A percentile compares a stretch with the other conserved stretches of the same genome.
These are phyloP conservation scores for Parthenolecanium corni DNA, from an alignment of 2,888 invertebrate genomes.

Conservation along the genomic window DNA sequence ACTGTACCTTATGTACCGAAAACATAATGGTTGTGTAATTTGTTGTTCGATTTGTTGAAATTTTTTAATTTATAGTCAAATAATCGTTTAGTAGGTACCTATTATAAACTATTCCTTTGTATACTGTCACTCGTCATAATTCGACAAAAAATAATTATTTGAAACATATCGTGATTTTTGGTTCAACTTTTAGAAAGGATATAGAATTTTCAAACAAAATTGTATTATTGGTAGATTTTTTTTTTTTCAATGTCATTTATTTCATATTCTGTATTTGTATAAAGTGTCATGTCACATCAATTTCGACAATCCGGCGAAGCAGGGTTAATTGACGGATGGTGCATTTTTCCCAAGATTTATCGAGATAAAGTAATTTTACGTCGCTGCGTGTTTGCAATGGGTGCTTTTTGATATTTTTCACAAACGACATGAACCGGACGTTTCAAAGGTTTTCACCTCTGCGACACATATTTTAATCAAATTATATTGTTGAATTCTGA, in stretches of 20 bases:
- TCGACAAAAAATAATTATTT: background rate
- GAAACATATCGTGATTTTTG: background rate
- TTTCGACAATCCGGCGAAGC: conserved; percentile 23
- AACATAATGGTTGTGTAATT: conserved; percentile 19
- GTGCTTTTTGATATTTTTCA: too few species aligned
- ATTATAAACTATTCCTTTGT: too few species aligned
- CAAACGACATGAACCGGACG: too few species aligned
- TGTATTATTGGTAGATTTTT: background rate
- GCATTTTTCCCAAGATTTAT: background rate
- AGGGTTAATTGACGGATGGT: conserved; percentile 12
- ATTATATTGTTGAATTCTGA: too few species aligned
- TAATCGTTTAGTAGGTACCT: background rate
- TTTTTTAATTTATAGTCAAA: background rate
- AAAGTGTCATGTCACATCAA: background rate
- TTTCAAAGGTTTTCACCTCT: too few species aligned
- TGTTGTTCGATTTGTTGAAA: conserved; percentile 3
- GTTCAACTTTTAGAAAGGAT: too few species aligned
- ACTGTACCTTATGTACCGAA: conserved; percentile 1
- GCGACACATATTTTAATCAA: too few species aligned
- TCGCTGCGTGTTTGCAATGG: too few species aligned
- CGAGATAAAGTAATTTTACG: too few species aligned
- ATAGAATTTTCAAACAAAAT: too few species aligned
- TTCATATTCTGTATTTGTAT: background rate
- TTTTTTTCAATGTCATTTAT: background rate
- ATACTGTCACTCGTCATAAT: background rate